Percentiles rank a stretch among this genome's conserved stretches.
These are phyloP conservation scores for Alaudala cheleensis DNA, from an alignment of 2,113 vertebrate genomes.

Conservation along the genomic window DNA sequence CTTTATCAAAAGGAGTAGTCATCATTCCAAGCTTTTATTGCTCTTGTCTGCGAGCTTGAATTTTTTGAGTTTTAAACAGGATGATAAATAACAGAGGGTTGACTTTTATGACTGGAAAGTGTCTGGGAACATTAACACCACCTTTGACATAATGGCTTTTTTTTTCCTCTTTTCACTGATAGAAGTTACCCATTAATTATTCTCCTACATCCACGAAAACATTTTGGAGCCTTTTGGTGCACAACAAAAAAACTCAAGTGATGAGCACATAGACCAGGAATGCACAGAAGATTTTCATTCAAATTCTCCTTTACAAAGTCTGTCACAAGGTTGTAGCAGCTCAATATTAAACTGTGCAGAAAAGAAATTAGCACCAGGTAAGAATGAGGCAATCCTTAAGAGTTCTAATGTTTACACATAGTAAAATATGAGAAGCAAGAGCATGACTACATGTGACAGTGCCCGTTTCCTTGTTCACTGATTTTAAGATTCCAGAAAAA, in stretches of 20 bases:
- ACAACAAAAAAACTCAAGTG: not conserved
- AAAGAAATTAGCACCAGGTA: not conserved
- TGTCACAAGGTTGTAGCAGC: not conserved
- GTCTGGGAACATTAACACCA: not conserved
- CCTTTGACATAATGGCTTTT: not conserved
- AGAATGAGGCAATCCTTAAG: not conserved
- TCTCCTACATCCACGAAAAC: not conserved
- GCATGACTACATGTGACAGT: rapidly evolving
- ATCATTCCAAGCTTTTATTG: not conserved
- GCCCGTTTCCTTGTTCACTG: not conserved
- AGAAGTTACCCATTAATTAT: not conserved
- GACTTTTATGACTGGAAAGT: not conserved
- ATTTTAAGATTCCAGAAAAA: not conserved
- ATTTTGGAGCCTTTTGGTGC: not conserved
- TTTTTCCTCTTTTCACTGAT: not conserved
- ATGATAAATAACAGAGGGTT: not conserved
- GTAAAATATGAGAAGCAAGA: not conserved
- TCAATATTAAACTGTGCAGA: not conserved
- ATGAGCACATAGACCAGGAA: not conserved
- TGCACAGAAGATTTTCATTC: not conserved
- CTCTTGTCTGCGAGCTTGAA: not conserved
- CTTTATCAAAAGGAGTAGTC: not conserved
- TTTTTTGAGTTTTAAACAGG: not conserved
- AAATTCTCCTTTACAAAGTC: not conserved
- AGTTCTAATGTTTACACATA: not conserved